Conservation (phyloP, 1,140 invertebrate genomes). For the Drosophila nigrodunni region DNA sequence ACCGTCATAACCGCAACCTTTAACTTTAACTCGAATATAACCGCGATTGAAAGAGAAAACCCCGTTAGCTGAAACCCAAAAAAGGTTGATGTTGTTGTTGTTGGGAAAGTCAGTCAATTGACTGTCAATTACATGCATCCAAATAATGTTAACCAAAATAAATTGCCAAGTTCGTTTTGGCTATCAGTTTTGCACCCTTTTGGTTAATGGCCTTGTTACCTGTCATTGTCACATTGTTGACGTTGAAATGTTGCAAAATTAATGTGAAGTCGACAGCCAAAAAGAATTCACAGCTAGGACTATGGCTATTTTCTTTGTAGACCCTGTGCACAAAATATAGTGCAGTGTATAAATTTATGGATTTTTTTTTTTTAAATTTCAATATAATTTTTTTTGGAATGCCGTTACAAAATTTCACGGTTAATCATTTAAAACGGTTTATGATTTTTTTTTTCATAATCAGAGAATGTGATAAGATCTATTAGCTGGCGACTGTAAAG, state of each 20-base stretch:
- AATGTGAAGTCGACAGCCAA: constrained; percentile 64
- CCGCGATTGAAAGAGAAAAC: background rate
- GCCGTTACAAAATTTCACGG: too few relatives aligned
- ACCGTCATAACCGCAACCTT: constrained; percentile 15
- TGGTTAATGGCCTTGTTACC: constrained; percentile 13
- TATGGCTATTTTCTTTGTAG: too few relatives aligned
- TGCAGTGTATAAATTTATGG: too few relatives aligned
- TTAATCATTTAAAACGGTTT: too few relatives aligned
- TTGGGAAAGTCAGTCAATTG: constrained; percentile 24
- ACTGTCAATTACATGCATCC: constrained; percentile 39
- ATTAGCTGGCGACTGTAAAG: too few relatives aligned
- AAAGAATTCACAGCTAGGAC: constrained; percentile 40
- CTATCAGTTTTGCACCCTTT: constrained; percentile 1
- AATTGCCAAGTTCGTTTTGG: background rate
- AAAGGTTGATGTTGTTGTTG: background rate
- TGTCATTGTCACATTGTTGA: constrained; percentile 43
- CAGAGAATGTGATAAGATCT: too few relatives aligned
- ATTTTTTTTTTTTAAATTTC: too few relatives aligned
- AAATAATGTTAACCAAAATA: constrained; percentile 22
- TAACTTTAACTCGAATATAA: background rate
- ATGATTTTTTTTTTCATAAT: too few relatives aligned
- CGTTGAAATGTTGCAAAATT: constrained; percentile 61
- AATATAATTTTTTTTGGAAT: too few relatives aligned
- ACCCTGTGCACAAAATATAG: too few relatives aligned
- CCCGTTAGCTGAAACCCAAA: background rate